phyloP scores from a whole-genome alignment of 2,113 vertebrate species.

The Sinocyclocheilus anshuiensis region DNA sequence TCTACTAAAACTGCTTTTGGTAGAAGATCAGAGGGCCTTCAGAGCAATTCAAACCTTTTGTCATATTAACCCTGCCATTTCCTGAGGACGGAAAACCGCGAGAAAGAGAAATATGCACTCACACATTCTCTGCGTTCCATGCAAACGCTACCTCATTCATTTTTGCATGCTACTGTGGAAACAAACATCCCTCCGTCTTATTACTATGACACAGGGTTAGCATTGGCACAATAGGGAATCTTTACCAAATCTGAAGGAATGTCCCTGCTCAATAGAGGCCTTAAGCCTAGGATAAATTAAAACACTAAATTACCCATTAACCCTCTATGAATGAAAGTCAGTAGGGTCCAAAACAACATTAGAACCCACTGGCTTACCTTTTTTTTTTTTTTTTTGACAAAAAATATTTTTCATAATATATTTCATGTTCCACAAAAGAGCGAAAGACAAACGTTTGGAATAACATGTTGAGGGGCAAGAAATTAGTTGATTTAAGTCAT shows the following conservation, averaged over 20 bases:
- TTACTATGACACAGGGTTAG: slow-evolving; percentile 7
- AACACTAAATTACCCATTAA: neutral
- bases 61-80: slow-evolving; percentile 13
- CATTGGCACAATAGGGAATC: neutral
- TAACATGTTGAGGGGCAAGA: neutral
- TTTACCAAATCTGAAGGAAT: slow-evolving; percentile 6
- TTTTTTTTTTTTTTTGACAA: too few species aligned
- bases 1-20: neutral
- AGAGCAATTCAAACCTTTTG: neutral
- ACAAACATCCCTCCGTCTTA: slow-evolving; percentile 59
- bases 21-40: neutral
- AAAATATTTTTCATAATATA: too few species aligned
- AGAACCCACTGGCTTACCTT: too few species aligned
- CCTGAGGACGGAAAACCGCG: slow-evolving; percentile 52
- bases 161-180: slow-evolving; percentile 67
- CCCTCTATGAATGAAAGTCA: neutral
- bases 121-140: slow-evolving; percentile 72
- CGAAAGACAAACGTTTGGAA: neutral
- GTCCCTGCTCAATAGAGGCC: neutral
- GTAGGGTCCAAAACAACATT: neutral
- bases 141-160: slow-evolving; percentile 58
- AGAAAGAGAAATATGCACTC: slow-evolving; percentile 66
- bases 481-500: neutral
- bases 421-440: too few species aligned
- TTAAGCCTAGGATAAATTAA: neutral